Evolutionary conservation across 2,113 vertebrate genomes (phyloP).

Genomic region (Gobio gobio): DNA sequence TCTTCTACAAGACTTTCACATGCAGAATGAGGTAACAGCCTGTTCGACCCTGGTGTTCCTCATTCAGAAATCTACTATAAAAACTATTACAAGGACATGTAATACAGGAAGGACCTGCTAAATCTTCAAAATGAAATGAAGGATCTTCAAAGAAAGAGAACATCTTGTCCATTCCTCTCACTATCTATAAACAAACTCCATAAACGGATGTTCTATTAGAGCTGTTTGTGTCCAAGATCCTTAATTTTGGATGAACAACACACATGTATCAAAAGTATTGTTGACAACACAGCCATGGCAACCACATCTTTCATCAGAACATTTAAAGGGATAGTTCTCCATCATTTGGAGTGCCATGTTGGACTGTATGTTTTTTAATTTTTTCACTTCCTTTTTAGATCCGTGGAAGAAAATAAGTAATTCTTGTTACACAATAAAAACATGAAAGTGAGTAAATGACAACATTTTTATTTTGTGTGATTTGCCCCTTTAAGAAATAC

Average conservation of each 20-base stretch:
- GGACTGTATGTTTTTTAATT: background rate
- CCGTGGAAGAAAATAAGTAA: background rate
- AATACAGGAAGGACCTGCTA: conserved; percentile 4
- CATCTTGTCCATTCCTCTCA: conserved; percentile 22
- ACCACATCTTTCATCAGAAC: background rate
- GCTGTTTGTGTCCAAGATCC: background rate
- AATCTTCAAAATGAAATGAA: conserved; percentile 29
- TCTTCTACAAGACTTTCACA: conserved; percentile 34
- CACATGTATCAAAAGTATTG: background rate
- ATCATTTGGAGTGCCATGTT: background rate
- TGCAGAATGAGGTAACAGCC: conserved; percentile 5
- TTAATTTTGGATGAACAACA: conserved; percentile 14
- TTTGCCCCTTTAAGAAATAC: conserved; percentile 15
- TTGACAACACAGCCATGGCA: background rate
- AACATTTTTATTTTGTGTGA: background rate
- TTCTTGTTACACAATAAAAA: background rate
- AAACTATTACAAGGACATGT: conserved; percentile 25
- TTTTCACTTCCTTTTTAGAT: background rate
- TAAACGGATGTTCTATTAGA: background rate
- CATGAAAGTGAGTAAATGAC: background rate
- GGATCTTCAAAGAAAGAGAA: conserved; percentile 13
- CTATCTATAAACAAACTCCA: conserved; percentile 37
- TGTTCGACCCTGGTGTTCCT: conserved; percentile 18
- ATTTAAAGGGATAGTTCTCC: background rate
- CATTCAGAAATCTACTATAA: conserved; percentile 3